Conservation (phyloP, 92 coral and sea anemone genomes). For the Epizoanthus illoricatus region DNA sequence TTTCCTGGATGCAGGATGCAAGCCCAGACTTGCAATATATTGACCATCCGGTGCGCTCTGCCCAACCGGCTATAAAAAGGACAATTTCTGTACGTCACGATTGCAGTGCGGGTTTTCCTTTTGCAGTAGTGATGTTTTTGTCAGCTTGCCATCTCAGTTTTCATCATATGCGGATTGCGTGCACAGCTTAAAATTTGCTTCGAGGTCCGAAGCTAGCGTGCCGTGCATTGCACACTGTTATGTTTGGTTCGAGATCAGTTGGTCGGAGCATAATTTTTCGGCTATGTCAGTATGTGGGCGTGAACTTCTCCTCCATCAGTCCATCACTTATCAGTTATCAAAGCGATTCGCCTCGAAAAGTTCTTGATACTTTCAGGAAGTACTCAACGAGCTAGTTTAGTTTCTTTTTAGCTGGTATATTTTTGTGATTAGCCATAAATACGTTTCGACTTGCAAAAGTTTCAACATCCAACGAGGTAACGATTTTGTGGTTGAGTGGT, state of each 20-base stretch:
- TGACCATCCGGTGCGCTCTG: slow-evolving; percentile 27
- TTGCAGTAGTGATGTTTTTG: slow-evolving; percentile 4
- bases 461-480: background rate
- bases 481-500: slow-evolving; percentile 8
- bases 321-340: no score
- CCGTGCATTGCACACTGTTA: no score
- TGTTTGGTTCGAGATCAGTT: no score
- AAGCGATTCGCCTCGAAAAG: no score
- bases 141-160: slow-evolving; percentile 14
- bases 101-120: background rate
- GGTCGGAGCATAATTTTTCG: no score
- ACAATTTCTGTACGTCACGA: background rate
- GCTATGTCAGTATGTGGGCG: no score
- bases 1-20: background rate
- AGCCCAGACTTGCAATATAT: slow-evolving; percentile 21
- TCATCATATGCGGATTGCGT: slow-evolving; percentile 22
- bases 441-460: background rate
- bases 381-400: no score
- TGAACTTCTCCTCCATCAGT: no score
- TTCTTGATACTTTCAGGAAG: no score
- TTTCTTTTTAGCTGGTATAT: no score
- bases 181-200: background rate
- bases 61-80: background rate
- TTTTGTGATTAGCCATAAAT: no score
- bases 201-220: no score